These are phyloP conservation scores for Goniozus legneri DNA, from an alignment of 1,140 invertebrate genomes.

Conservation along the genomic window DNA sequence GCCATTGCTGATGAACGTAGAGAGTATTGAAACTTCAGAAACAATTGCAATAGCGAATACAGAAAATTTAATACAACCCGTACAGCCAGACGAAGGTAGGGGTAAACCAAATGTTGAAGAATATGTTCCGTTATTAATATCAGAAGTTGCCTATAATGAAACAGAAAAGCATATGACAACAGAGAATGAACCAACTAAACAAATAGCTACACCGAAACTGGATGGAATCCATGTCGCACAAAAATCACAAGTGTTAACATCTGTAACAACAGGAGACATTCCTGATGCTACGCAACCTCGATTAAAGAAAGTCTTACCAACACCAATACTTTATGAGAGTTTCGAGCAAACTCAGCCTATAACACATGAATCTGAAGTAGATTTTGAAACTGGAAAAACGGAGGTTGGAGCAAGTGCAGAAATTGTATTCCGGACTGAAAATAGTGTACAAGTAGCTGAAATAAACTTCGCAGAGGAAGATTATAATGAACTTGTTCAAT, in stretches of 20 bases:
- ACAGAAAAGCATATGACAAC: slow-evolving; percentile 25
- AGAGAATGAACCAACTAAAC: slow-evolving; percentile 25
- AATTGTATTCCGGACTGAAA: slow-evolving; percentile 30
- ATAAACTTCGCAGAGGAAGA: slow-evolving; percentile 42
- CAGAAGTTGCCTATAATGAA: slow-evolving; percentile 36
- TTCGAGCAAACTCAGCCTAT: slow-evolving; percentile 33
- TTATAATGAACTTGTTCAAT: slow-evolving; percentile 42
- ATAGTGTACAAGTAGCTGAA: slow-evolving; percentile 40
- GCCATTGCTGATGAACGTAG: slow-evolving; percentile 27
- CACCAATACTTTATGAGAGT: slow-evolving; percentile 41
- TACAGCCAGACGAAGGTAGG: slow-evolving; percentile 27
- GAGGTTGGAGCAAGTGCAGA: slow-evolving; percentile 27
- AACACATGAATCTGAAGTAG: slow-evolving; percentile 37
- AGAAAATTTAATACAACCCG: slow-evolving; percentile 23
- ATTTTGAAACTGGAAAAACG: slow-evolving; percentile 23
- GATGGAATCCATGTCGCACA: slow-evolving; percentile 31
- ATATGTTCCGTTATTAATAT: slow-evolving; percentile 31
- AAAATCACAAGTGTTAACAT: slow-evolving; percentile 35
- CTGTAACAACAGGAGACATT: slow-evolving; percentile 28
- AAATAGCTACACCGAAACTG: slow-evolving; percentile 33
- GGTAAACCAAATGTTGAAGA: slow-evolving; percentile 31
- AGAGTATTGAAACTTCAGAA: slow-evolving; percentile 37
- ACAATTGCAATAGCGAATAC: slow-evolving; percentile 25
- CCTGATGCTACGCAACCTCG: slow-evolving; percentile 18
- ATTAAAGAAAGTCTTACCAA: slow-evolving; percentile 21